Base-by-base conservation (phyloP, 2,113 vertebrate species). In the Brachyistius frenatus region DNA sequence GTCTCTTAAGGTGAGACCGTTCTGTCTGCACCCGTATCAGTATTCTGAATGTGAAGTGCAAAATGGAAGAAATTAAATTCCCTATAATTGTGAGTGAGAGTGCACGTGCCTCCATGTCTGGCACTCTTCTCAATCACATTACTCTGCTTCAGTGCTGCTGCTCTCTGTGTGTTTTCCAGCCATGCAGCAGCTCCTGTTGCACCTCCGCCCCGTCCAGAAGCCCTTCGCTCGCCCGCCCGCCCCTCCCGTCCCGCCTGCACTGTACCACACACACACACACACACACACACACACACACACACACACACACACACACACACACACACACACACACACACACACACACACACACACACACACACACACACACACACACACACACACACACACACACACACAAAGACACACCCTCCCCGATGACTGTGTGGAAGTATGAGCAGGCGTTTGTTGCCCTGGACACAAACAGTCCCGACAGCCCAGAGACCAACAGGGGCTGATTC, bases 401-500 rank as follows among this genome's bases (percentile, higher is more conserved):
- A 23, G 23, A 23, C 23, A 23, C 23, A 23, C 23, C 23, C 86
- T 83, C 71, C 66, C 68, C 47, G 63, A 62, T 57, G 84, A 83
- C 46, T 82, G 36, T 70, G 30, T 30, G 47, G 13, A 62, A 58
- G 78, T 55, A 65, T 61, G 54, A 56, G 72, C 52, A 81, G 33
- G 15, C 36, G 66, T 56, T 74, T 73, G 41, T 65, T 23, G 68
- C 84, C 84, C 49, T 36, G 62, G 71, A 69, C 66, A 79, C 70
- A 69, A 86, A 64, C 84, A 84, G 78, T 58, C 60, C 66, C 79
- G 62, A 63, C 36, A 61, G 44, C n/a, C 76, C n/a, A 85, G 58
- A 79, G 67, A 85, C 68, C 54, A 69, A 52, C n/a, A 72, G 71
- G 54, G 67, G 84, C 86, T 91, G 88, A 90, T 80, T 90, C 86